Evolutionary conservation across 1,140 invertebrate species (phyloP).

Genomic region (Sipha flava): DNA sequence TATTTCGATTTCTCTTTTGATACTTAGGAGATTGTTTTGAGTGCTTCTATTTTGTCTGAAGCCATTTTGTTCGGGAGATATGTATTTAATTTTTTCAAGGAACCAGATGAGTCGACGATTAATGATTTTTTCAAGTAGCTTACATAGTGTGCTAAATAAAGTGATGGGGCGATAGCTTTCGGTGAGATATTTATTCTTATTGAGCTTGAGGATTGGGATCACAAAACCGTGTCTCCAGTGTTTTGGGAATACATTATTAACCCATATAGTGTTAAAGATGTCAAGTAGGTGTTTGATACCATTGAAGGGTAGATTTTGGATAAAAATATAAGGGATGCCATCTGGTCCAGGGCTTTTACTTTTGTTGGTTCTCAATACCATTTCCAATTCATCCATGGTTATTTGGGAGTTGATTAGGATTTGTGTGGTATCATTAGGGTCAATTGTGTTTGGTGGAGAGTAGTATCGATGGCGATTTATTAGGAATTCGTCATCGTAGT

Average conservation of each 20-base stretch:
- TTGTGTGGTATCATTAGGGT: neutral
- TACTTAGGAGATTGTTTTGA: neutral
- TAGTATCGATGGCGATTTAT: neutral
- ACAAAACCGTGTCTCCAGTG: too few species aligned
- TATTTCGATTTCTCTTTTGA: conserved; percentile 15
- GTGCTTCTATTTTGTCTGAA: neutral
- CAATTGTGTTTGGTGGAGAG: neutral
- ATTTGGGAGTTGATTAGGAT: neutral
- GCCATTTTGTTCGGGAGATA: neutral
- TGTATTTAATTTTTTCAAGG: neutral
- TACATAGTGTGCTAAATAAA: neutral
- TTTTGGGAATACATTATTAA: too few species aligned
- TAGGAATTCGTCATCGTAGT: neutral
- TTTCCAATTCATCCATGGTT: neutral
- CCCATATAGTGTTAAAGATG: too few species aligned
- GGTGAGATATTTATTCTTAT: neutral
- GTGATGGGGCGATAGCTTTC: neutral
- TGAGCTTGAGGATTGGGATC: neutral
- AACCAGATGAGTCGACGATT: neutral
- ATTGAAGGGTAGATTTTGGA: neutral
- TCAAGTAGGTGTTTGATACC: neutral
- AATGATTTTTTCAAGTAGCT: neutral
- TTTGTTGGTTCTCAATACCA: neutral
- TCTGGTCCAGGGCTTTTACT: neutral
- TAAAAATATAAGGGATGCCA: neutral